Evolutionary conservation across 2,797 vertebrate genomes (phyloP).

Genomic region (Hydrolagus colliei): DNA sequence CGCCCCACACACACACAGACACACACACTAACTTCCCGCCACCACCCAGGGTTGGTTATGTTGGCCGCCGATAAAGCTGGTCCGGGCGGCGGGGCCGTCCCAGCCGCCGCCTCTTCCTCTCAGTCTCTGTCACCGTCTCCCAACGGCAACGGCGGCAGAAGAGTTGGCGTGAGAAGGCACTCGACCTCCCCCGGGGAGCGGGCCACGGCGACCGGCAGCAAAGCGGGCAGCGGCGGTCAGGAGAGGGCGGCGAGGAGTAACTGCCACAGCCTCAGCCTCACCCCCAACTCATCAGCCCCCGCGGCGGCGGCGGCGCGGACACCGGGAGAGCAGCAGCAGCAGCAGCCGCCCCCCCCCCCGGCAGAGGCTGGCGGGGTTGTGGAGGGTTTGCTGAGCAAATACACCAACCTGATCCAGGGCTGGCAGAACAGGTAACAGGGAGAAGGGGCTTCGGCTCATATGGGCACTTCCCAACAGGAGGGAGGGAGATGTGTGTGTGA

Average conservation of each 20-base stretch:
- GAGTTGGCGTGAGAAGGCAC: not conserved
- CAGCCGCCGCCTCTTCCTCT: not conserved
- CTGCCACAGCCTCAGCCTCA: conserved; percentile 1
- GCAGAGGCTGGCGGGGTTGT: conserved; percentile 40
- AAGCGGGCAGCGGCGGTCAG: not conserved
- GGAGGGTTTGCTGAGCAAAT: conserved; percentile 90
- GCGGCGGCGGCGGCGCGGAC: no score
- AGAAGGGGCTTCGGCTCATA: not conserved
- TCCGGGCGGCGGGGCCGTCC: not conserved
- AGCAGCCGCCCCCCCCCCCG: conserved; percentile 48
- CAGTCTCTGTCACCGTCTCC: no score
- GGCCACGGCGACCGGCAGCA: not conserved
- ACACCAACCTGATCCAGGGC: conserved; percentile 93
- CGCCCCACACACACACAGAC: no score
- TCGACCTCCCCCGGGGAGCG: not conserved
- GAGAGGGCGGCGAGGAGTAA: not conserved
- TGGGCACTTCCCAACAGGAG: no score
- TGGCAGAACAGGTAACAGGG: conserved; percentile 88
- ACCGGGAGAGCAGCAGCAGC: conserved; percentile 34
- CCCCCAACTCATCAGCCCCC: no score
- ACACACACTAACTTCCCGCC: not conserved
- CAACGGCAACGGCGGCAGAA: no score
- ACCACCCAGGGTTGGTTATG: not conserved
- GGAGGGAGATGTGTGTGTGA: no score
- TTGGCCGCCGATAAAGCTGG: conserved; percentile 15